Percentiles rank a stretch among this genome's conserved stretches.
Conservation (phyloP, 2,113 vertebrate genomes). For the Ia io region DNA sequence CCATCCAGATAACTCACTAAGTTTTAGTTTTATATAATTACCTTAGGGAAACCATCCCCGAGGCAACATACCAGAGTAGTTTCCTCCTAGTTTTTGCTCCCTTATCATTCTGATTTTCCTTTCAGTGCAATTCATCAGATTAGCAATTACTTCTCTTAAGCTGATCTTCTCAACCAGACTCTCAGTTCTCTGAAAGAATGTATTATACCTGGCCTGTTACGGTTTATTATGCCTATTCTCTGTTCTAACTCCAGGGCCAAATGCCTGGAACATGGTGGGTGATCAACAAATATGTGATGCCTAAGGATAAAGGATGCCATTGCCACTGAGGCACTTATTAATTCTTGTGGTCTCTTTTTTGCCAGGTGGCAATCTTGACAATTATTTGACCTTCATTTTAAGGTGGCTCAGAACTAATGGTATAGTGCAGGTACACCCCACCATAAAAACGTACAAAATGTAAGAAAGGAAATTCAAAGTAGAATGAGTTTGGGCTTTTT, state of each 20-base stretch:
- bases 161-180: not conserved
- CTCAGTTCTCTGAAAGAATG: not conserved
- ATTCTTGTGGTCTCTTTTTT: not conserved
- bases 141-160: not conserved
- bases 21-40: not conserved
- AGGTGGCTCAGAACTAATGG: not conserved
- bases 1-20: not conserved
- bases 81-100: not conserved
- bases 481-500: not conserved
- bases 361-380: not conserved
- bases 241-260: not conserved
- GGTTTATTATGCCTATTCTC: not conserved
- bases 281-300: not conserved
- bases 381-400: not conserved
- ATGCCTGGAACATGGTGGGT: not conserved
- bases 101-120: not conserved
- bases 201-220: not conserved
- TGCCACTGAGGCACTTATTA: not conserved
- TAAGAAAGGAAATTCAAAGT: not conserved
- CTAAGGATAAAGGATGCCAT: not conserved
- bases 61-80: not conserved
- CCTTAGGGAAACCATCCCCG: not conserved
- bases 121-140: not conserved
- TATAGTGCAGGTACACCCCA: not conserved
- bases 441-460: not conserved